Evolutionary conservation across 2,888 invertebrate genomes (phyloP).

Genomic region (Timandra comae): DNA sequence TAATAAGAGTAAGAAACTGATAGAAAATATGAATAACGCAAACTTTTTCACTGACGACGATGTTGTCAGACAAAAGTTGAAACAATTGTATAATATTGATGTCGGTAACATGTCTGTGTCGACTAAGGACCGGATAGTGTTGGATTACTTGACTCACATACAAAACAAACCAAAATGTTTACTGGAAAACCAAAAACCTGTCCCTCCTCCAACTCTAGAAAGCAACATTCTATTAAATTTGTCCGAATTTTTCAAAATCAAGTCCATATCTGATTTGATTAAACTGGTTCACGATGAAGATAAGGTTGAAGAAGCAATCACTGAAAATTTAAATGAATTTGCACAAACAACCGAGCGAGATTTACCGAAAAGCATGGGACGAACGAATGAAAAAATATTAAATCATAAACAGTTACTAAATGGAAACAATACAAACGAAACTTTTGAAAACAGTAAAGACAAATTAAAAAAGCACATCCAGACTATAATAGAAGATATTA

Average conservation of each 20-base stretch:
- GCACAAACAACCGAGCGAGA: no score
- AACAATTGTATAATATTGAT: constrained; percentile 36
- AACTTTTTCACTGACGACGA: constrained; percentile 29
- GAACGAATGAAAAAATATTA: no score
- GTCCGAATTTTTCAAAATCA: constrained; percentile 58
- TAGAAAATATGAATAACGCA: constrained; percentile 31
- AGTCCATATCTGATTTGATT: constrained; percentile 52
- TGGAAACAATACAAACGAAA: no score
- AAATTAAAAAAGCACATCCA: constrained; percentile 57
- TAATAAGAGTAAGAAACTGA: constrained; percentile 33
- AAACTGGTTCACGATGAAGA: constrained; percentile 29
- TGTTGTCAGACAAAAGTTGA: constrained; percentile 32
- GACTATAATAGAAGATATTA: constrained; percentile 51
- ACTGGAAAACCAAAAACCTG: constrained; percentile 25
- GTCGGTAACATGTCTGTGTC: constrained; percentile 34
- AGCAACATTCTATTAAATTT: constrained; percentile 53
- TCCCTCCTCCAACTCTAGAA: constrained; percentile 31
- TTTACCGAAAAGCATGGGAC: no score
- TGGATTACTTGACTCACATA: constrained; percentile 53
- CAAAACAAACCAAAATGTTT: constrained; percentile 46
- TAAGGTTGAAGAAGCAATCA: no score
- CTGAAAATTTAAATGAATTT: no score
- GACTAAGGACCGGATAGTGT: constrained; percentile 53
- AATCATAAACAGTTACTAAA: no score
- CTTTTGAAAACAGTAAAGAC: constrained; percentile 40